Percentiles rank a stretch among this genome's conserved stretches.
Conservation (phyloP, 2,113 vertebrate species). For the Uropsilus gracilis region DNA sequence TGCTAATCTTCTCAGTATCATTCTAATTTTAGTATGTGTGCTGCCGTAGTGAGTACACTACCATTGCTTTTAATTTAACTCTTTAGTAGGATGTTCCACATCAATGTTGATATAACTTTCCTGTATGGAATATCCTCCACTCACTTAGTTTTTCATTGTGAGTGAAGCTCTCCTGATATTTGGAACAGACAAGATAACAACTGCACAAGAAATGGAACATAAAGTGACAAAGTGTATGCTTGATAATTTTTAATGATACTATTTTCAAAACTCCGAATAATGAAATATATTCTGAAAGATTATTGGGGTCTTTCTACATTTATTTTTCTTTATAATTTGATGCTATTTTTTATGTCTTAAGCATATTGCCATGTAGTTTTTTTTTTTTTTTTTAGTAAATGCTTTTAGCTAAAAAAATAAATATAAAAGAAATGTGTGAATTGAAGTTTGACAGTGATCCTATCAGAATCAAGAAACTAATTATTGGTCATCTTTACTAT, state of each 20-base stretch:
- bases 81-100: not conserved
- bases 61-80: not conserved
- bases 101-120: slow-evolving; percentile 72
- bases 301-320: slow-evolving; percentile 42
- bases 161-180: slow-evolving; percentile 91
- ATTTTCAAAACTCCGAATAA: not conserved
- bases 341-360: not conserved
- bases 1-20: too few relatives aligned
- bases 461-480: not conserved
- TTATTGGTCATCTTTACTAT: not conserved
- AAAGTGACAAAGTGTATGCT: slow-evolving; percentile 57
- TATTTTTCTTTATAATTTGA: not conserved
- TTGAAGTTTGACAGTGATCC: not conserved
- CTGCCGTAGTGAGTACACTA: too few relatives aligned
- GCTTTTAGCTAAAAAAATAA: not conserved
- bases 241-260: slow-evolving; percentile 63
- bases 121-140: slow-evolving; percentile 90
- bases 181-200: slow-evolving; percentile 91
- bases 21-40: too few relatives aligned
- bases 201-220: slow-evolving; percentile 81
- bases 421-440: too few relatives aligned
- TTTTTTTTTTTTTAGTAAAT: not conserved
- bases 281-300: slow-evolving; percentile 51
- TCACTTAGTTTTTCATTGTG: slow-evolving; percentile 91
- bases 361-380: not conserved